phyloP scores from a whole-genome alignment of 2,888 invertebrate genomes.

The Fragum whitleyi region DNA sequence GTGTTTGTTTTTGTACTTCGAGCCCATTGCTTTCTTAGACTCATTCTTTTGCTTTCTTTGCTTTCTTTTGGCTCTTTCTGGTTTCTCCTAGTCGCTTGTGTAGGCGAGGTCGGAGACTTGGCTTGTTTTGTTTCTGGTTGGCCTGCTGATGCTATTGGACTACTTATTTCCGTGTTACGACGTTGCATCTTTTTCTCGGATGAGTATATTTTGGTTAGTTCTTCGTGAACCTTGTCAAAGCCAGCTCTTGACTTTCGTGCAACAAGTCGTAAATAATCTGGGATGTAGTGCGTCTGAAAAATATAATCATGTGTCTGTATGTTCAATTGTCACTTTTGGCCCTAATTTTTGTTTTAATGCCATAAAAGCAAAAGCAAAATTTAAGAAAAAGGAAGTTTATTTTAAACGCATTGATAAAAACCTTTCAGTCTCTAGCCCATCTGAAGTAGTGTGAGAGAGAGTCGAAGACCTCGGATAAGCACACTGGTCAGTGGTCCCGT shows the following conservation, averaged over 20 bases:
- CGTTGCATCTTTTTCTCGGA: conserved; percentile 9
- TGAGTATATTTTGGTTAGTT: conserved; percentile 25
- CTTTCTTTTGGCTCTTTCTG: neutral
- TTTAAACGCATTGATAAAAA: no score
- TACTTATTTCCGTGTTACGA: neutral
- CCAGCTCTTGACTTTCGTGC: conserved; percentile 41
- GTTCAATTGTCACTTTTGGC: no score
- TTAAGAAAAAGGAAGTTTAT: no score
- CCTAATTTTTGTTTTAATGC: no score
- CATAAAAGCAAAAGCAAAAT: no score
- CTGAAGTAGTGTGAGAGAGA: no score
- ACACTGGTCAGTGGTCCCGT: no score
- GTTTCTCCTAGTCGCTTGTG: neutral
- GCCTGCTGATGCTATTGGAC: neutral
- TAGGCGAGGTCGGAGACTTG: neutral
- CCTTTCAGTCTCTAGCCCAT: no score
- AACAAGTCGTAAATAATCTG: conserved; percentile 44
- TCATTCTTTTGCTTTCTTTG: neutral
- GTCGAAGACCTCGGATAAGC: no score
- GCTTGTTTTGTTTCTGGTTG: neutral
- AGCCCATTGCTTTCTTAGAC: conserved; percentile 16
- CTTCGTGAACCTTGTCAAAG: conserved; percentile 38
- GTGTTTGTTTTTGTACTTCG: conserved; percentile 5
- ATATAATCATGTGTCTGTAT: no score
- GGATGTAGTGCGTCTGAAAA: conserved; percentile 29